These are phyloP conservation scores for Scomberomorus guttatus DNA, from an alignment of 2,797 vertebrate species.

Conservation along the genomic window DNA sequence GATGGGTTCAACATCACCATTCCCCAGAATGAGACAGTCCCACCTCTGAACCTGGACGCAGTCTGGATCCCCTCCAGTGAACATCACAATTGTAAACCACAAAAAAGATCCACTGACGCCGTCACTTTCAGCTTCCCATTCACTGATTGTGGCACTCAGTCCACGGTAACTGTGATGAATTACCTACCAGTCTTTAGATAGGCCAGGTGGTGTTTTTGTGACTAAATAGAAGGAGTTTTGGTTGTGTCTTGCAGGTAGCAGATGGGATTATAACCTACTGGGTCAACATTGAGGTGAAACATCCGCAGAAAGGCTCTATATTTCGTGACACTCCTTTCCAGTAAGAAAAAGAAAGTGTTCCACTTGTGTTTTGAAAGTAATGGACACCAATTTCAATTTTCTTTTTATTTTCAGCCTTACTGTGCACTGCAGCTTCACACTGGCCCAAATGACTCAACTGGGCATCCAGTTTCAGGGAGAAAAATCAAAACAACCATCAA, in stretches of 20 bases:
- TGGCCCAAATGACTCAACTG: conserved; percentile 42
- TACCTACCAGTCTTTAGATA: not conserved
- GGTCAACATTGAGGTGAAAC: conserved; percentile 60
- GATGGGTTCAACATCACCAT: conserved; percentile 69
- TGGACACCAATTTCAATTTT: not conserved
- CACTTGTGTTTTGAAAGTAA: not conserved
- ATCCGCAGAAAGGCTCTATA: conserved; percentile 29
- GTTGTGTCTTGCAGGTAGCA: conserved; percentile 50
- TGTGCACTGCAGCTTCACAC: conserved; percentile 65
- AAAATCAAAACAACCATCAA: not conserved
- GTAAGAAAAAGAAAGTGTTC: conserved; percentile 43
- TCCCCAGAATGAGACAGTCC: conserved; percentile 46
- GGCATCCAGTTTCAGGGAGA: conserved; percentile 20
- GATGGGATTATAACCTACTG: conserved; percentile 66
- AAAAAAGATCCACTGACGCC: conserved; percentile 35
- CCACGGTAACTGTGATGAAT: conserved; percentile 46
- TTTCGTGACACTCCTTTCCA: conserved; percentile 57
- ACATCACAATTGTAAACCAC: conserved; percentile 51
- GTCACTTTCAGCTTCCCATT: conserved; percentile 70
- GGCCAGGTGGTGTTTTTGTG: not conserved
- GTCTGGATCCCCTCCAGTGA: conserved; percentile 55
- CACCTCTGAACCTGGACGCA: conserved; percentile 62
- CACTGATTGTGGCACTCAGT: conserved; percentile 63
- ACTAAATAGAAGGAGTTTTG: not conserved
- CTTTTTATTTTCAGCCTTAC: conserved; percentile 50